Base-by-base conservation (phyloP, 2,113 vertebrate species). In the Chlorodrepanis virens region DNA sequence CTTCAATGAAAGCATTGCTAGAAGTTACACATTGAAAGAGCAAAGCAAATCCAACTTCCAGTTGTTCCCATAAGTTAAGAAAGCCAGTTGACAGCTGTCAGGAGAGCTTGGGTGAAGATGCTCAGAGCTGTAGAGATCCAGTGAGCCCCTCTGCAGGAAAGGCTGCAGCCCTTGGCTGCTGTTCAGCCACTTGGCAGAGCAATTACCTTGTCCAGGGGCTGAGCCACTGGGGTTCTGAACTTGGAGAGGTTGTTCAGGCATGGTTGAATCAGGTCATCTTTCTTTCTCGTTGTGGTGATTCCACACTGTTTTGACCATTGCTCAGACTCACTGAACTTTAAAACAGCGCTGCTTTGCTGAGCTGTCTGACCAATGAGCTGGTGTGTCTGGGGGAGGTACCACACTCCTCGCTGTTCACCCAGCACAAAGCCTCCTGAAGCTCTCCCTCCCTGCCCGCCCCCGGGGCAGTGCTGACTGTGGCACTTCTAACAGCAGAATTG, bases 241-340 rank as follows among this genome's bases (percentile, higher is more conserved):
- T 57, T 35, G 0, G 2, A 45, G 19, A 52, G 10, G 6, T 25
- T 68, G 19, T 14, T 35, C 28, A 19, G 40, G 28, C 2, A 2
- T 28, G 64, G 29, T 67, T 68, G 20, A 53, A 22, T 49, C 27
- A 14, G 37, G 15, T 40, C 8, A 67, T 91, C 67, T 52, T 75
- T 83, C 52, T 86, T 67, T 33, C 10, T 71, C 64, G 31, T 5
- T 33, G 19, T 1, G 9, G 9, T 87, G 69, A 53, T 84, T 70
- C 60, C 57, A n/a, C 29, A 14, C 18, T 16, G 13, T 52, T 84
- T 60, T 40, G 56, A 22, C 49, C 28, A 28, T 37, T 57, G 56
- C 49, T 92, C 37, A 63, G 67, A 23, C 60, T 35, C 57, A 56
- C 27, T 54, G 82, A 86, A 47, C 67, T 87, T 59, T 52, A 44